A percentile compares a stretch with the other conserved stretches of the same genome.
Evolutionary conservation across 2,797 vertebrate genomes (phyloP).

Genomic region (Trachurus trachurus): DNA sequence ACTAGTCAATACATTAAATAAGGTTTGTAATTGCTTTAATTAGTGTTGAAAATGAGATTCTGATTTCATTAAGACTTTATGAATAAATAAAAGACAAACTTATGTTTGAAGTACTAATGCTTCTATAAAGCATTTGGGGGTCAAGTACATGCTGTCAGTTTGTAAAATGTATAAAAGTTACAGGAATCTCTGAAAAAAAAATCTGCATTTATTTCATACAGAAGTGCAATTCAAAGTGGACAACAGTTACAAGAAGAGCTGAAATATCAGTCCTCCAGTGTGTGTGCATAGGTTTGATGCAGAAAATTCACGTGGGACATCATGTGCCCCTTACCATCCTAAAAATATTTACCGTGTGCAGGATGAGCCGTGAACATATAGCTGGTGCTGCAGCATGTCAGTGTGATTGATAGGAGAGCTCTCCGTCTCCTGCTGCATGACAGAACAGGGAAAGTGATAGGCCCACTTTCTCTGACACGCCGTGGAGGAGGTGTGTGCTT

Average conservation of each 20-base stretch:
- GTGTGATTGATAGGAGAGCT: conserved; percentile 51
- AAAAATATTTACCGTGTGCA: conserved; percentile 50
- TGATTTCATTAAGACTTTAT: background rate
- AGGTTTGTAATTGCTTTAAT: background rate
- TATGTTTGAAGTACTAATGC: background rate
- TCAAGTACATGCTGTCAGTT: background rate
- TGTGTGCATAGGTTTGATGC: background rate
- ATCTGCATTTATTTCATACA: conserved; percentile 9
- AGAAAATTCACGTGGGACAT: conserved; percentile 40
- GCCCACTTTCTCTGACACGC: conserved; percentile 20
- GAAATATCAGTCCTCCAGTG: background rate
- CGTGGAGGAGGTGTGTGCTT: conserved; percentile 9
- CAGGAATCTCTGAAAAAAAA: conserved; percentile 2
- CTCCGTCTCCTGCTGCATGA: conserved; percentile 32
- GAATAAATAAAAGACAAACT: conserved; percentile 8
- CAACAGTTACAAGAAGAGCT: background rate
- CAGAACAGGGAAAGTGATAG: conserved; percentile 51
- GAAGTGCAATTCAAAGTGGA: background rate
- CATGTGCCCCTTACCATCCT: conserved; percentile 38
- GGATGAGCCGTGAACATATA: conserved; percentile 33
- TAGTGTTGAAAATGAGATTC: background rate
- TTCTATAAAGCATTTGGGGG: background rate
- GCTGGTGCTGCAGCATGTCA: conserved; percentile 50
- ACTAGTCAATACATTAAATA: background rate
- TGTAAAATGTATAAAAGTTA: background rate